Percentiles rank a stretch among this genome's conserved stretches.
These are phyloP conservation scores for Cherax destructor DNA, from an alignment of 1,140 invertebrate genomes.

Conservation along the genomic window DNA sequence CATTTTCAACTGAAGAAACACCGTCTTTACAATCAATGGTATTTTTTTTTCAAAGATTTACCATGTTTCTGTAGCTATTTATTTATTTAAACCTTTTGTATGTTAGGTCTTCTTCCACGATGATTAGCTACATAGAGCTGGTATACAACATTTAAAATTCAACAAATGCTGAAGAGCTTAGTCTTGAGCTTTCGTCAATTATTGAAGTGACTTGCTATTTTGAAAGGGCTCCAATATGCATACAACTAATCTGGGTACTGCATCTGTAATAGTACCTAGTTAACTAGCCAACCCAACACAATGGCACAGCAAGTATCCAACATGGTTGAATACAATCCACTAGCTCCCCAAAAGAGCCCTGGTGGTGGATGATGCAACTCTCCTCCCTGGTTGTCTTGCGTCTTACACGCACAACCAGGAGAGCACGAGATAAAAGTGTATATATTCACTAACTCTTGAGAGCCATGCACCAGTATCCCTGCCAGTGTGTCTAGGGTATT, in stretches of 20 bases:
- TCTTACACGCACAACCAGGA: not conserved
- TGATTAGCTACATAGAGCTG: not conserved
- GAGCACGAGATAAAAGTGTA: not conserved
- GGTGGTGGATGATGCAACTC: constrained; percentile 9
- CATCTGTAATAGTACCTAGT: not conserved
- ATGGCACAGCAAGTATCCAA: not conserved
- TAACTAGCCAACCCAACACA: constrained; percentile 2
- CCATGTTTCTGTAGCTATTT: not conserved
- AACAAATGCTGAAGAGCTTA: no score
- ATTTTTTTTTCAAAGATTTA: not conserved
- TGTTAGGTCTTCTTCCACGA: not conserved
- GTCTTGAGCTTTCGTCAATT: no score
- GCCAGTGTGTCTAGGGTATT: not conserved
- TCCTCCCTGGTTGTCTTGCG: constrained; percentile 4
- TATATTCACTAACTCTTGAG: not conserved
- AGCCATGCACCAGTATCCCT: not conserved
- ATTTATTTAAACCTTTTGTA: constrained; percentile 6
- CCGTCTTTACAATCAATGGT: not conserved
- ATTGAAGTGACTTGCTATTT: not conserved
- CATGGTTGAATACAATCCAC: not conserved
- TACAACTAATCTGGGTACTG: not conserved
- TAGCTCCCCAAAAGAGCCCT: not conserved
- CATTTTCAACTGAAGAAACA: not conserved
- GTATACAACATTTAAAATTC: no score
- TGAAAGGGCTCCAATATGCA: constrained; percentile 25